Evolutionary conservation across 2,113 vertebrate species (phyloP), one percentile per base, ranked within the genome.

Genomic region (Poeciliopsis occidentalis): DNA sequence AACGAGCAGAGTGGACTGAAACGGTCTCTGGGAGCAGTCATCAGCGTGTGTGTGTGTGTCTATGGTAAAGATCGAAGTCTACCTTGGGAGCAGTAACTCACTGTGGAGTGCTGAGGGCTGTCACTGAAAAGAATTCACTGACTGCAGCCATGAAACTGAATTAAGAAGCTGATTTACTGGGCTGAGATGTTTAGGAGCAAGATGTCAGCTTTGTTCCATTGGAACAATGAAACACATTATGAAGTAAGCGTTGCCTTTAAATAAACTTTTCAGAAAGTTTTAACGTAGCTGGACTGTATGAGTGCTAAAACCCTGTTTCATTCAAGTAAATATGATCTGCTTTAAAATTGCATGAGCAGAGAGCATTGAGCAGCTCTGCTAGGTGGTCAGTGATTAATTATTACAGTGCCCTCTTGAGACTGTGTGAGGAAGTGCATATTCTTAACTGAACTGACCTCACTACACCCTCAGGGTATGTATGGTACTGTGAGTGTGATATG

Each of bases 61-160:
- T 83, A 67, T 60, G 73, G 79, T 71, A 81, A 81, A 90, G 90
- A 87, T 83, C 76, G 80, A 90, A 79, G 69, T 86, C 85, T 75
- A 88, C 91, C 91, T 32, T 69, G 91, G 90, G 92, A 92, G 88
- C 84, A 79, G 84, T 93, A 92, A 92, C 80, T 94, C 91, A 92
- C 76, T 57, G 65, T 77, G 75, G 82, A 88, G 87, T 88, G 90
- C 86, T 62, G 83, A 87, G 83, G 79, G 67, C 85, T 91, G 89
- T 93, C 89, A 90, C 80, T 82, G 85, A 74, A 81, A 79, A 87
- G 82, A 89, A 78, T 85, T 87, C 85, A 86, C 91, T 86, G 86
- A 79, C 92, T 89, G 79, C 78, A 83, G 80, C 88, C 88, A 89
- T 92, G 91, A 90, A 89, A 87, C 85, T 89, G 90, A 87, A 92